phyloP scores from a whole-genome alignment of 2,797 vertebrate genomes.

The Halcyon leucocephala region DNA sequence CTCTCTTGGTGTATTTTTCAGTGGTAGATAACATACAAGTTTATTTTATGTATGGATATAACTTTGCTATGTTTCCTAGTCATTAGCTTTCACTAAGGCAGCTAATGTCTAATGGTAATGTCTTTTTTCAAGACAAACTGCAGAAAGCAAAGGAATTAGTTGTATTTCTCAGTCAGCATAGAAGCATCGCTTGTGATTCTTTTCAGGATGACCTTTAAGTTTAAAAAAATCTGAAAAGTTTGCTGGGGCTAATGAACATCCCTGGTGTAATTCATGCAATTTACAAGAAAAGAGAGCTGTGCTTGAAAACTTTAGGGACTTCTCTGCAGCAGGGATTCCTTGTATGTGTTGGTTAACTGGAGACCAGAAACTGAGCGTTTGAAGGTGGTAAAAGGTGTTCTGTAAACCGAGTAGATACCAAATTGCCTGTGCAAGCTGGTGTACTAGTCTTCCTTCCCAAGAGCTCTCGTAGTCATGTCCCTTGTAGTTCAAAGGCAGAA shows the following conservation, averaged over 20 bases:
- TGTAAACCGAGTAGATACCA: background rate
- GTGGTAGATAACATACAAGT: background rate
- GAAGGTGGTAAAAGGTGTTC: background rate
- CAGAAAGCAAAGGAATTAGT: background rate
- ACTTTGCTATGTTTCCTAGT: background rate
- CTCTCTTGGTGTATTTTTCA: background rate
- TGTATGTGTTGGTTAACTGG: background rate
- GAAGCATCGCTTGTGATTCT: background rate
- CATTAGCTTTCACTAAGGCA: background rate
- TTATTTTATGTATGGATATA: background rate
- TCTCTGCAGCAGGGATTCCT: background rate
- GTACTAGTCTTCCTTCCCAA: background rate
- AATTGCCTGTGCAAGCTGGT: background rate
- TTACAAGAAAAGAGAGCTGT: background rate
- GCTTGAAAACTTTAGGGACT: background rate
- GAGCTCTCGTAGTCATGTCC: background rate
- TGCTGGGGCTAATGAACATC: background rate
- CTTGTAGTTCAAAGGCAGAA: background rate
- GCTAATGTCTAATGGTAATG: background rate
- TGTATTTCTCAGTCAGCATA: background rate
- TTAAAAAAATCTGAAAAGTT: background rate
- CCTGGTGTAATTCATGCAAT: background rate
- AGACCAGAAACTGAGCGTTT: background rate
- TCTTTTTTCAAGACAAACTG: background rate
- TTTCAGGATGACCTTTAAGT: background rate